These are phyloP conservation scores for Xyliphius kryptos DNA, from an alignment of 2,113 vertebrate genomes.

Conservation along the genomic window DNA sequence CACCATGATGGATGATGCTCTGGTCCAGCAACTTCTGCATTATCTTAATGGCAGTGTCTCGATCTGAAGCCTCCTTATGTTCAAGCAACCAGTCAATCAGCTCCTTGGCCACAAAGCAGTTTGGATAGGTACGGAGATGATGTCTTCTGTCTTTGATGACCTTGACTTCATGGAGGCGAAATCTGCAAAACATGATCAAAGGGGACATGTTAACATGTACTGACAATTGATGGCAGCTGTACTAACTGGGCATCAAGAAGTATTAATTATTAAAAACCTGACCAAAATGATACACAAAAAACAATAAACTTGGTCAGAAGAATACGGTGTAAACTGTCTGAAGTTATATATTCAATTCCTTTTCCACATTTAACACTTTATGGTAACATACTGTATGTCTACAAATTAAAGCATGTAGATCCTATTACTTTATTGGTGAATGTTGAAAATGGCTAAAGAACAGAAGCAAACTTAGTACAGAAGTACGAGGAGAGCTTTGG, in stretches of 20 bases:
- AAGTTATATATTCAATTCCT: too few species aligned
- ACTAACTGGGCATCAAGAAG: too few species aligned
- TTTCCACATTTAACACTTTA: too few species aligned
- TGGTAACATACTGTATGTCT: too few species aligned
- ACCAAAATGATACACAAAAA: too few species aligned
- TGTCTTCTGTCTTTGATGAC: constrained; percentile 94
- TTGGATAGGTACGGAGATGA: constrained; percentile 93
- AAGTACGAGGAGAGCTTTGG: background rate
- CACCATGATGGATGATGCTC: constrained; percentile 93
- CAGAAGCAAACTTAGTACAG: background rate
- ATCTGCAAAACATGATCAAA: constrained; percentile 55
- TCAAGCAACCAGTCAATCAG: constrained; percentile 94
- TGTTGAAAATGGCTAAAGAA: background rate
- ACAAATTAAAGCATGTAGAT: too few species aligned
- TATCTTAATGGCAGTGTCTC: constrained; percentile 84
- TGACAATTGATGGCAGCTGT: too few species aligned
- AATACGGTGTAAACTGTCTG: too few species aligned
- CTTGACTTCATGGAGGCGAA: constrained; percentile 88
- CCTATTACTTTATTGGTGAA: too few species aligned
- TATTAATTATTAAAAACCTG: too few species aligned
- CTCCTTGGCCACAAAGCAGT: constrained; percentile 95
- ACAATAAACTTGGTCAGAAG: too few species aligned
- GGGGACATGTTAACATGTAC: background rate
- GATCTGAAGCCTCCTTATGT: constrained; percentile 86
- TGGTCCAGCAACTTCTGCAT: constrained; percentile 90